A percentile compares a stretch with the other conserved stretches of the same genome.
phyloP scores from a whole-genome alignment of 2,888 invertebrate genomes.

The Euspilapteryx auroguttella region DNA sequence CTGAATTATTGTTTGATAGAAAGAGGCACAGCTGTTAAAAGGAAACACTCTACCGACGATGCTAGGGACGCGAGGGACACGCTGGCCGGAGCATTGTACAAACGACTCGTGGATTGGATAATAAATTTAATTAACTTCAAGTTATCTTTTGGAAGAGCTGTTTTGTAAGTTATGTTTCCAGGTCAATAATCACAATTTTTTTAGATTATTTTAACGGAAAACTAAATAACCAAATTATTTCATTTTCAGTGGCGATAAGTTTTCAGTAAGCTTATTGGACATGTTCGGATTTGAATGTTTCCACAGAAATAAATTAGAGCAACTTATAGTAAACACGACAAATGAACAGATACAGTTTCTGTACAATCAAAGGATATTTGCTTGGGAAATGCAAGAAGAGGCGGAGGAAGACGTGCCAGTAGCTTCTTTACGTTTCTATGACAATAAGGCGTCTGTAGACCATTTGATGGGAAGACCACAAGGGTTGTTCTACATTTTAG shows the following conservation, averaged over 20 bases:
- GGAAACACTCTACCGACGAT: conserved; percentile 75
- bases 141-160: conserved; percentile 78
- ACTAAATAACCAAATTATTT: not conserved
- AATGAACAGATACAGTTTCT: conserved; percentile 94
- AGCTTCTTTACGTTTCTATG: conserved; percentile 77
- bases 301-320: conserved; percentile 81
- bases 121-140: conserved; percentile 84
- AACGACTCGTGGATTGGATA: conserved; percentile 86
- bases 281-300: conserved; percentile 94
- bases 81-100: conserved; percentile 82
- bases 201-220: too few relatives aligned
- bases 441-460: conserved; percentile 87
- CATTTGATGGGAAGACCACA: conserved; percentile 82
- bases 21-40: conserved; percentile 68
- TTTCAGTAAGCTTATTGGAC: conserved; percentile 80
- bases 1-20: conserved; percentile 83
- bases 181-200: too few relatives aligned
- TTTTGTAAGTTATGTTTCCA: conserved; percentile 92
- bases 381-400: conserved; percentile 84
- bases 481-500: conserved; percentile 82
- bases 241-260: conserved; percentile 77
- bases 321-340: conserved; percentile 84
- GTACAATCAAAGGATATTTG: conserved; percentile 89
- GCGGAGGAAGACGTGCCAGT: conserved; percentile 78
- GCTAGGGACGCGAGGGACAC: conserved; percentile 84